These are phyloP conservation scores for Sceliomorpha sp. DNA, from an alignment of 2,888 invertebrate species.

Conservation along the genomic window DNA sequence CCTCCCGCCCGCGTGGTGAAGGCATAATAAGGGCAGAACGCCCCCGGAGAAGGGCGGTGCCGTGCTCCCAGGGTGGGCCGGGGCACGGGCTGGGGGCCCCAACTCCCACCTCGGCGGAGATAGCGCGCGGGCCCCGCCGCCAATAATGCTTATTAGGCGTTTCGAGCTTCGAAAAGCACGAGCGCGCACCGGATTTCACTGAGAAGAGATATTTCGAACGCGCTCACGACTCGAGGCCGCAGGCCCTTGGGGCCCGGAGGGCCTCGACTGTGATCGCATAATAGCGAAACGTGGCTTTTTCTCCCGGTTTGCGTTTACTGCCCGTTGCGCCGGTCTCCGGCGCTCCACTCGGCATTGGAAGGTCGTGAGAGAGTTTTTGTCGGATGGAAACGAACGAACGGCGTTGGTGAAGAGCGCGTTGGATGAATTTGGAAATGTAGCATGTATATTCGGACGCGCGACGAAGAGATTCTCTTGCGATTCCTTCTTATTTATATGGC, in stretches of 20 bases:
- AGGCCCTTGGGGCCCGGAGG: slow-evolving; percentile 27
- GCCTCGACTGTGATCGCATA: slow-evolving; percentile 39
- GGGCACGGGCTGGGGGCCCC: slow-evolving; percentile 76
- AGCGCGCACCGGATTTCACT: slow-evolving; percentile 12
- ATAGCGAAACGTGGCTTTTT: slow-evolving; percentile 37
- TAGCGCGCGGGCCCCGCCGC: slow-evolving; percentile 31
- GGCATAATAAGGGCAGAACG: too few relatives aligned
- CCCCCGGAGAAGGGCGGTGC: slow-evolving; percentile 73
- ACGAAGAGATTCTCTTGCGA: too few relatives aligned
- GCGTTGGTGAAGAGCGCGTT: too few relatives aligned
- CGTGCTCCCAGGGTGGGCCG: slow-evolving; percentile 75
- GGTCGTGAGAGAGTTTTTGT: slow-evolving; percentile 62
- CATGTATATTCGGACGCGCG: too few relatives aligned
- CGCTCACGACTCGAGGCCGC: slow-evolving; percentile 33
- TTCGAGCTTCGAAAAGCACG: slow-evolving; percentile 35
- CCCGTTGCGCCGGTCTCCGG: slow-evolving; percentile 28
- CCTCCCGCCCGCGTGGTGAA: too few relatives aligned
- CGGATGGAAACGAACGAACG: too few relatives aligned
- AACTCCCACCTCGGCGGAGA: slow-evolving; percentile 70
- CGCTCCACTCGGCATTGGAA: slow-evolving; percentile 58
- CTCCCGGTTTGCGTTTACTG: slow-evolving; percentile 39
- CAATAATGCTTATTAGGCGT: slow-evolving; percentile 54
- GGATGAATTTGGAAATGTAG: too few relatives aligned
- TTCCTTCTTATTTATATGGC: too few relatives aligned
- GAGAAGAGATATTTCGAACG: neutral